Evolutionary conservation across 2,888 invertebrate species (phyloP), one percentile per base, ranked within the genome.

Genomic region (Griposia aprilina): DNA sequence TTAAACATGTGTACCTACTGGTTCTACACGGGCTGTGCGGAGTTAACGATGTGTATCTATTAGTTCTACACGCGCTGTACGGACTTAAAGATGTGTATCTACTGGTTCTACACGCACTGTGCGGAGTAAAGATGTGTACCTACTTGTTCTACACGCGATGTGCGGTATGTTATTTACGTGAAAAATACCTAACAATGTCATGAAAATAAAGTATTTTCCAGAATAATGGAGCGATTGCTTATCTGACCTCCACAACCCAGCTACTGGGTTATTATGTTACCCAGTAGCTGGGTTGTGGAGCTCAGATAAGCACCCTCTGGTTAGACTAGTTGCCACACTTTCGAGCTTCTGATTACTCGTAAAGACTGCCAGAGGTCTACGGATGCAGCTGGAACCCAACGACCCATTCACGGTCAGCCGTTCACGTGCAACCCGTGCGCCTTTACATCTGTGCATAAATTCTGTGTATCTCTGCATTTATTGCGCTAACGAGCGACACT

Each of bases 401-500:
- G 10, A 17, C 26, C 50, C 17, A 36, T 41, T 20, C n/a, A 20
- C 17, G n/a, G 26, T 15, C 30, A 48, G 23, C 17, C 15, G 45
- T 20, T 36, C 48, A 48, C n/a, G 26, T 26, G 26, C 17, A 17
- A 36, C 8, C 36, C 23, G 11, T 23, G 77, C 17, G 48, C 36
- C 7, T 48, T 20, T 17, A 52, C 41, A 57, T 48, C 30, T 52
- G 20, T 15, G 30, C 3, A 11, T 17, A 30, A 36, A 36, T 30
- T 30, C 23, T 63, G 41, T 70, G 41, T 41, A 10, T n/a, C n/a
- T 71, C 48, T 41, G 45, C 50, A 59, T 77, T 77, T 30, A 76
- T 36, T 23, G 23, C n/a, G 62, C 63, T 85, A 85, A 81, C 85
- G 74, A 85, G 82, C 68, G 68, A 41, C 74, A 74, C 68, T 81